Evolutionary conservation across 2,797 vertebrate genomes (phyloP).

Genomic region (Linurgus olivaceus): DNA sequence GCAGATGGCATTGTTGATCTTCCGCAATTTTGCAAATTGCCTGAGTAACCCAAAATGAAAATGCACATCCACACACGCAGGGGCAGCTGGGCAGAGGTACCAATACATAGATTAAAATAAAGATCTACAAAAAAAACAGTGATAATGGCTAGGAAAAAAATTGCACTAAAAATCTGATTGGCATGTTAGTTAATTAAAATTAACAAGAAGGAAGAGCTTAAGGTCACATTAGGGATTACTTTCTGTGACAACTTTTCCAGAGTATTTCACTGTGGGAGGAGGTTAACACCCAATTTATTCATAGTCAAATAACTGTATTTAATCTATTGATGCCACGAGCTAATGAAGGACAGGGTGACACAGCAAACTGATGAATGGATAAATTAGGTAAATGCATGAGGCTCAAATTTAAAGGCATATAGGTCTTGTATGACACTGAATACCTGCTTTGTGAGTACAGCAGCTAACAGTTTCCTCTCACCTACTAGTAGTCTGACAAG

Average conservation of each 20-base stretch:
- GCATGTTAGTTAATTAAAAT: slow-evolving; percentile 73
- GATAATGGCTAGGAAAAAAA: slow-evolving; percentile 55
- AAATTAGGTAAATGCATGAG: background rate
- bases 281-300: slow-evolving; percentile 61
- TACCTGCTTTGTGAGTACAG: background rate
- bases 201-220: slow-evolving; percentile 63
- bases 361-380: background rate
- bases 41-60: background rate
- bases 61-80: background rate
- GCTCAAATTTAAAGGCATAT: background rate
- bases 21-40: slow-evolving; percentile 30
- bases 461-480: background rate
- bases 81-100: slow-evolving; percentile 47
- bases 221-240: slow-evolving; percentile 60
- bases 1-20: slow-evolving; percentile 78
- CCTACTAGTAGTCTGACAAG: background rate
- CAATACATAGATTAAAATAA: slow-evolving; percentile 70
- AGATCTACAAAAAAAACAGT: slow-evolving; percentile 61
- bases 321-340: slow-evolving; percentile 30
- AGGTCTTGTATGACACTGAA: background rate
- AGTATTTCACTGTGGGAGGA: slow-evolving; percentile 63
- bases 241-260: slow-evolving; percentile 60
- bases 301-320: slow-evolving; percentile 57
- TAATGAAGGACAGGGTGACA: slow-evolving; percentile 49
- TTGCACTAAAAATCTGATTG: slow-evolving; percentile 60